These are phyloP conservation scores for Etheostoma perlongum DNA, from an alignment of 2,797 vertebrate species.

Conservation along the genomic window DNA sequence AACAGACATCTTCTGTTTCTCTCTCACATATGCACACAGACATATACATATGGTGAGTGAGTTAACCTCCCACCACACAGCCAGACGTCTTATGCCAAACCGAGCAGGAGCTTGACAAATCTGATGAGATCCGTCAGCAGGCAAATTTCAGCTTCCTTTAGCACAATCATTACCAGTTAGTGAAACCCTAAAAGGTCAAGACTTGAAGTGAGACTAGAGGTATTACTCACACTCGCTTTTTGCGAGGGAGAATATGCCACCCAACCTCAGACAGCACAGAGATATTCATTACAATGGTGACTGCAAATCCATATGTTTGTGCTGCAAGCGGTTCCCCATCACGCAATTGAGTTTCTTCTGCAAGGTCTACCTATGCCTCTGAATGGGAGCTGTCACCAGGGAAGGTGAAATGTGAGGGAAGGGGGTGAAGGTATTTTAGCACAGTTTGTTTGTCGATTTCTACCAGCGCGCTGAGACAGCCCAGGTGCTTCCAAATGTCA, in stretches of 20 bases:
- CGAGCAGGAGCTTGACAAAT: conserved; percentile 58
- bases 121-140: conserved; percentile 50
- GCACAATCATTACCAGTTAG: conserved; percentile 49
- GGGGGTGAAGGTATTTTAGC: conserved; percentile 54
- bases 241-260: conserved; percentile 49
- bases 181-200: conserved; percentile 70
- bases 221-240: conserved; percentile 42
- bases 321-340: conserved; percentile 69
- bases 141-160: conserved; percentile 50
- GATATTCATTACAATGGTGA: conserved; percentile 78
- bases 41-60: conserved; percentile 45
- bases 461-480: conserved; percentile 62
- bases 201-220: conserved; percentile 60
- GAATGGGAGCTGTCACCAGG: conserved; percentile 66
- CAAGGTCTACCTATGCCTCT: conserved; percentile 49
- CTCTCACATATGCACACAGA: conserved; percentile 18
- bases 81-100: conserved; percentile 53
- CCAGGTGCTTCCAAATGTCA: conserved; percentile 79
- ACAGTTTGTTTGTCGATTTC: conserved; percentile 73
- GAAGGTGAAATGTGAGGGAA: conserved; percentile 67
- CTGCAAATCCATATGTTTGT: conserved; percentile 82
- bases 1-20: conserved; percentile 28
- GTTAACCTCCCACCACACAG: conserved; percentile 58
- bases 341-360: conserved; percentile 73
- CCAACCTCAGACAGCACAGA: conserved; percentile 60